Base-by-base conservation (phyloP, 2,888 invertebrate genomes). In the Calliphora vomitoria region DNA sequence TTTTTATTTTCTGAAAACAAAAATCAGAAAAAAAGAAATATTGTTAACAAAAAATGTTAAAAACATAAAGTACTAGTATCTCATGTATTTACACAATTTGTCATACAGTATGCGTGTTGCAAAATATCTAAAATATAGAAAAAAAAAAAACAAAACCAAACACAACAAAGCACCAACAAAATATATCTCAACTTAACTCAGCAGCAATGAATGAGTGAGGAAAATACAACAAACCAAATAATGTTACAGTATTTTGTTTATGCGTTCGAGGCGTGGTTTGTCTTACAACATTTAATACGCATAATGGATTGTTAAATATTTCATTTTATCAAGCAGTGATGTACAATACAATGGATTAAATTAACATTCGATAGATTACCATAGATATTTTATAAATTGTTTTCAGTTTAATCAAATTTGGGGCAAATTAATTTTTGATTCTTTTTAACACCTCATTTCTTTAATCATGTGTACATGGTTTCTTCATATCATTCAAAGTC, bases 11-110 rank as follows among this genome's bases (percentile, higher is more conserved):
- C 53, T 35, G 6, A 53, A 50, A 58, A 11, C 13, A 38, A 64
- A 35, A 66, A 47, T 15, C 11, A 15, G 53, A 62, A 53, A 41
- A 38, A 53, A 75, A 47, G 58, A 69, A 50, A 60, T 69, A 75
- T 75, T 82, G 82, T 75, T 71, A 81, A 76, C 20, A 80, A 80
- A 69, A 62, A 79, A 85, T 78, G 20, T 71, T 55, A 13, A 50
- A 80, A 79, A 82, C 47, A 86, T 79, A 50, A 81, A 83, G 71
- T 76, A 66, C 66, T 90, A 90, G 89, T 91, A 91, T 91, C 92
- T 91, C 91, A 91, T 92, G 92, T 89, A 91, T 91, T 92, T 92
- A 90, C 91, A 91, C 92, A 91, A 91, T 91, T 91, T 91, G 91
- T 91, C 91, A 91, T 91, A 76, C 58, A 71, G 83, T 66, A 84